Evolutionary conservation across 2,113 vertebrate genomes (phyloP).

Genomic region (Nibea coibor): DNA sequence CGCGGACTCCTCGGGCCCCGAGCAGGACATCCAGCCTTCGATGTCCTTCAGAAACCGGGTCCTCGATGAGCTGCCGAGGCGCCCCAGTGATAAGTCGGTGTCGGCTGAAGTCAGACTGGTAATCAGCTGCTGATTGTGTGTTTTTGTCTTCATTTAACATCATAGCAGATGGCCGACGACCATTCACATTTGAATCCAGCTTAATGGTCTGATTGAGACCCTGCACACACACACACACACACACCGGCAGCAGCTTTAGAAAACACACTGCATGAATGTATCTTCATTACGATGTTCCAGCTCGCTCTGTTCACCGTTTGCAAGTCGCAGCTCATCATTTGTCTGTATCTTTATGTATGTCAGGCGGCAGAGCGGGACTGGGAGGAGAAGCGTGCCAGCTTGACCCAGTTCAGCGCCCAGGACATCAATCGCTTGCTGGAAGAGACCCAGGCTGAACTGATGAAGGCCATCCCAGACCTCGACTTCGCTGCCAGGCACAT

Average conservation of each 20-base stretch:
- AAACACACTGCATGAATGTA: conserved; percentile 14
- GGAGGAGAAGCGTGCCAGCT: conserved; percentile 96
- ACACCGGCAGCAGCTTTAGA: conserved; percentile 27
- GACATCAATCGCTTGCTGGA: conserved; percentile 97
- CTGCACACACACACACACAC: not conserved
- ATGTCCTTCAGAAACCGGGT: conserved; percentile 81
- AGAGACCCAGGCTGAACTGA: conserved; percentile 96
- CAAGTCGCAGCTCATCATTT: conserved; percentile 11
- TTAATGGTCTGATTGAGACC: conserved; percentile 5
- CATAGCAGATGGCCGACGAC: conserved; percentile 42
- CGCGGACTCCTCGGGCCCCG: conserved; percentile 65
- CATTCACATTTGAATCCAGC: conserved; percentile 15
- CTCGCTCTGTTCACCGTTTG: not conserved
- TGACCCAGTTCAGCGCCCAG: conserved; percentile 97
- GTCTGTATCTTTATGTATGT: conserved; percentile 38
- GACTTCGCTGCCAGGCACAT: conserved; percentile 95
- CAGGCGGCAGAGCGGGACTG: conserved; percentile 91
- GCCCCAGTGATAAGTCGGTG: conserved; percentile 89
- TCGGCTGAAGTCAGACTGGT: conserved; percentile 92
- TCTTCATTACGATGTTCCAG: conserved; percentile 1
- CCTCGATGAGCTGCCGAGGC: conserved; percentile 86
- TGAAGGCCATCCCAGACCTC: conserved; percentile 98
- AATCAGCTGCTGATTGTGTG: conserved; percentile 29
- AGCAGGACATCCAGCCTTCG: conserved; percentile 82
- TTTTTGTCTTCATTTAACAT: not conserved